Evolutionary conservation across 2,888 invertebrate species (phyloP), one percentile per base, ranked within the genome.

Genomic region (Esperia sulphurella): DNA sequence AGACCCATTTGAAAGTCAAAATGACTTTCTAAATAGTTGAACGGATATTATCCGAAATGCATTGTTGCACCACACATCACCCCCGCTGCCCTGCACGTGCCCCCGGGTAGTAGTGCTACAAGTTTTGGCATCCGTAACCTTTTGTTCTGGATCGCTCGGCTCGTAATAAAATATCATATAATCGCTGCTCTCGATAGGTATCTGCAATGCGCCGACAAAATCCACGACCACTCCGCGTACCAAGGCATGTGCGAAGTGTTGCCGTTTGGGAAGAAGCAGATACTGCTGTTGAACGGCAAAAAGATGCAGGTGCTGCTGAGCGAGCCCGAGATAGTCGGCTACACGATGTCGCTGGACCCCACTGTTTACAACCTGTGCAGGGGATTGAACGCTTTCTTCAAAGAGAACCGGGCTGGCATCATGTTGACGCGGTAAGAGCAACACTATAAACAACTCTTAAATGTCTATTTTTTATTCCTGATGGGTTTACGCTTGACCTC

Each of bases 351-450:
- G 0, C 48, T 74, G 13, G 89, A 89, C 47, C 89, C 88, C 0
- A 85, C 79, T 0, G 79, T 88, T 5, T 87, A 87, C 53, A 89
- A 89, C 53, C 64, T 92, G 10, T 90, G 90, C 41, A 86, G 91
- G 58, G 92, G 91, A 0, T 57, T 92, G 14, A 88, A 81, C 45
- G 88, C 91, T 5, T 92, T 92, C 64, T 92, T 92, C 58, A 76
- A 78, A 43, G 83, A 87, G 14, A 84, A 91, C 59, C 73, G 83
- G 12, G 88, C 91, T 14, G 92, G 91, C 0, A 68, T 92, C 47
- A 65, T 92, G 51, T 51, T 89, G 47, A 75, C 88, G 1, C 78
- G 87, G 88, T 85, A 59, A 51, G 53, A 33, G 48, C 45, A 30
- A 3, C 13, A 8, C 14, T 12, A 12, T 37, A 37, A n/a, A n/a